Conservation (phyloP, 2,888 invertebrate genomes). For the Melinopterus prodromus region DNA sequence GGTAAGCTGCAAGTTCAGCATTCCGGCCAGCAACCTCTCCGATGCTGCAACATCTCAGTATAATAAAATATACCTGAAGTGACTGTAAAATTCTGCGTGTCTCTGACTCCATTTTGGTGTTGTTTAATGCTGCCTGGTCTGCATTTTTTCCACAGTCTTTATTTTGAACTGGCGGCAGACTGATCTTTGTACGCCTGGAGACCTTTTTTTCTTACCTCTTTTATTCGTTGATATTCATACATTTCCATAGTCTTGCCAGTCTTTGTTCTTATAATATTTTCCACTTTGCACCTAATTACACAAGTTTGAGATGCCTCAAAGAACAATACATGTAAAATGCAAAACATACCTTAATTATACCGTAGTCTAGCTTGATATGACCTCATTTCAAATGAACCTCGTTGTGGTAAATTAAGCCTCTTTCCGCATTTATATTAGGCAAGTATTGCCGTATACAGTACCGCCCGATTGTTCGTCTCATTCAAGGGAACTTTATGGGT, state of each 20-base stretch:
- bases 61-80: constrained; percentile 15
- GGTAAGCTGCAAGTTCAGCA: not conserved
- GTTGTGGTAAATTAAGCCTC: constrained; percentile 49
- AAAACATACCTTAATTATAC: constrained; percentile 42
- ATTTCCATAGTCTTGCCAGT: not conserved
- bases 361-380: constrained; percentile 50
- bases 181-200: not conserved
- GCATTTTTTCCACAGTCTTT: constrained; percentile 34
- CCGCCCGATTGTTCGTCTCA: too few species aligned
- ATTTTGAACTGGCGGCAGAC: constrained; percentile 21
- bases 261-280: not conserved
- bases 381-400: constrained; percentile 49
- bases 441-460: too few species aligned
- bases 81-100: constrained; percentile 13
- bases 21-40: not conserved
- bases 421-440: constrained; percentile 52
- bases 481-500: constrained; percentile 43
- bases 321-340: not conserved
- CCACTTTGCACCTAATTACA: constrained; percentile 18
- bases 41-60: too few species aligned
- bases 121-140: constrained; percentile 14
- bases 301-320: not conserved
- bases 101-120: constrained; percentile 10
- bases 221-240: constrained; percentile 12
- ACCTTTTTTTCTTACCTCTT: not conserved